Base-by-base conservation (phyloP, 2,797 vertebrate species). In the Sebastes minor region DNA sequence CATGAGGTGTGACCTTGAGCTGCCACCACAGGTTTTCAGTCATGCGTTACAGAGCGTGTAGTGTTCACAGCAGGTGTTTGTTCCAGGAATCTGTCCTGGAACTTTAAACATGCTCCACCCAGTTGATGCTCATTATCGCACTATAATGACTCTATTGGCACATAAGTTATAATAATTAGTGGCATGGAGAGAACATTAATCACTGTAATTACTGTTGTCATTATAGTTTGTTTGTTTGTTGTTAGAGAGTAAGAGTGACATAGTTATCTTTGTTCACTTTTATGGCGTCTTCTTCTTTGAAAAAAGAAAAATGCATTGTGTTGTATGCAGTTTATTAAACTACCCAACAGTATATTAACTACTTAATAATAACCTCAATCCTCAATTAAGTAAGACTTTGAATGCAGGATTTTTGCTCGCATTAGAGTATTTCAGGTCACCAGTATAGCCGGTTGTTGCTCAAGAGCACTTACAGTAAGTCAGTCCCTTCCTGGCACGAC, bases 391-490 rank as follows among this genome's bases (percentile, higher is more conserved):
- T 16, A 11, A 5, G 22, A 25, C 23, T 80, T 64, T 66, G 4
- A 38, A 35, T 32, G 8, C 35, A 9, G 10, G 14, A 28, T 22
- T 16, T 81, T 38, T 61, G 18, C 46, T 38, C 67, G 59, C 42
- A 22, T 27, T 27, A 32, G 13, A 62, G 13, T 55, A 52, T 75
- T 71, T 78, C 42, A 71, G 71, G 65, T 71, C 75, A 83, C 52
- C 20, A 64, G 68, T 23, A n/a, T 20, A 25, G 18, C 64, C 57
- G 33, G 49, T 53, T 76, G 82, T 93, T 91, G 87, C 88, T 91
- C 85, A 89, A 90, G 82, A 90, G 85, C 79, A 81, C 77, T 92
- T 76, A 74, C 87, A 76, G 77, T 90, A 89, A 90, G 71, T 81
- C 77, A 63, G 73, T 75, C 5, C 61, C 56, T 92, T 91, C 84